A percentile compares a stretch with the other conserved stretches of the same genome.
Evolutionary conservation across 1,140 invertebrate species (phyloP).

Genomic region (Oryctes rhinoceros): DNA sequence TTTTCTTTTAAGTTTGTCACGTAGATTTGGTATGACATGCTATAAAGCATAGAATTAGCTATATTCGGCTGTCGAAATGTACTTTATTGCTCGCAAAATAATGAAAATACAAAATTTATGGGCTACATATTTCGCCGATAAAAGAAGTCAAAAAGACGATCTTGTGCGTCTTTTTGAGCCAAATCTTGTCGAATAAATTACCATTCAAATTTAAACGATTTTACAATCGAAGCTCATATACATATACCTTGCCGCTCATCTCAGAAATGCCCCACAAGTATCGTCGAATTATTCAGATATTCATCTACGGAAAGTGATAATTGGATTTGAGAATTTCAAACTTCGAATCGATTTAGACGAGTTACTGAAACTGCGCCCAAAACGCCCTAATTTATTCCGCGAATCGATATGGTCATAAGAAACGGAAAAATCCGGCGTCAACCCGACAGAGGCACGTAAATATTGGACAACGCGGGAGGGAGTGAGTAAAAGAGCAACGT

Average conservation of each 20-base stretch:
- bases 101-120: no score
- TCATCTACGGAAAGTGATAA: slow-evolving; percentile 12
- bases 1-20: no score
- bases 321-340: slow-evolving; percentile 26
- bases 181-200: not conserved
- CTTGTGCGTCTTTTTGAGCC: not conserved
- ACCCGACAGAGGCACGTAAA: slow-evolving; percentile 8
- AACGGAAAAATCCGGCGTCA: not conserved
- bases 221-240: no score
- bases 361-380: slow-evolving; percentile 15
- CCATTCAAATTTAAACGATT: no score
- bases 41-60: no score
- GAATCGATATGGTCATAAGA: not conserved
- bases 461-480: not conserved
- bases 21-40: no score
- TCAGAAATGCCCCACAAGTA: not conserved
- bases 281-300: slow-evolving; percentile 21
- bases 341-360: slow-evolving; percentile 22
- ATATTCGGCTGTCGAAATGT: no score
- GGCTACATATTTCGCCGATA: no score
- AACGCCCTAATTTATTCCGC: slow-evolving; percentile 18
- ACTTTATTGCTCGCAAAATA: no score
- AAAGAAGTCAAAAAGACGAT: no score
- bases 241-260: no score
- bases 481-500: no score